phyloP scores from a whole-genome alignment of 1,140 invertebrate species.

The Vanessa atalanta region DNA sequence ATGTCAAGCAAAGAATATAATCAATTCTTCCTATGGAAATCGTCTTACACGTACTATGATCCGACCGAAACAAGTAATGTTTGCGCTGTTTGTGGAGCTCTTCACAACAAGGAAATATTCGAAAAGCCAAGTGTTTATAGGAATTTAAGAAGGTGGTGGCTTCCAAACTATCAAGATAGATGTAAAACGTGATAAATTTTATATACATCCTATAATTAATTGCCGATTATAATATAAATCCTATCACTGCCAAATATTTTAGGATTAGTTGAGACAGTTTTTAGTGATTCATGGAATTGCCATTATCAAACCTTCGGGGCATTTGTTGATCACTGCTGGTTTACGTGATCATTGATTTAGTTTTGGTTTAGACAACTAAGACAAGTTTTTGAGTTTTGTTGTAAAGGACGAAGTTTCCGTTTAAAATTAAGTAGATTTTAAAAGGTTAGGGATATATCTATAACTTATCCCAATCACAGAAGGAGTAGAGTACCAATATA shows the following conservation, averaged over 20 bases:
- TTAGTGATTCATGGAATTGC: too few relatives aligned
- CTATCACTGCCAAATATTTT: slow-evolving; percentile 18
- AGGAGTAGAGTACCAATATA: too few relatives aligned
- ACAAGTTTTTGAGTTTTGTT: too few relatives aligned
- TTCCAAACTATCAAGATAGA: slow-evolving; percentile 48
- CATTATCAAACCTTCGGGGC: too few relatives aligned
- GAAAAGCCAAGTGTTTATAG: slow-evolving; percentile 45
- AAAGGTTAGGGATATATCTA: too few relatives aligned
- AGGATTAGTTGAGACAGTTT: background rate
- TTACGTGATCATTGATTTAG: too few relatives aligned
- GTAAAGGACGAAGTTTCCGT: too few relatives aligned
- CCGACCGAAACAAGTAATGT: slow-evolving; percentile 44
- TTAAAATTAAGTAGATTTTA: too few relatives aligned
- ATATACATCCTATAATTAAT: background rate
- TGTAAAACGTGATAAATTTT: slow-evolving; percentile 36
- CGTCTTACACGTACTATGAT: slow-evolving; percentile 52
- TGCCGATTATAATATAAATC: background rate
- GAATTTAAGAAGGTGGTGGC: slow-evolving; percentile 65
- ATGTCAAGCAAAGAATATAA: slow-evolving; percentile 51
- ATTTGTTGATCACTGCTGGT: too few relatives aligned
- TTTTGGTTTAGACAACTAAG: too few relatives aligned
- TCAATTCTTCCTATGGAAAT: slow-evolving; percentile 63
- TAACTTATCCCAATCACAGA: too few relatives aligned
- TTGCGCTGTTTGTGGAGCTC: slow-evolving; percentile 56
- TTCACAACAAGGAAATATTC: slow-evolving; percentile 51